Percentiles rank a stretch among this genome's conserved stretches.
Evolutionary conservation across 2,797 vertebrate species (phyloP).

Genomic region (Gouania willdenowi): DNA sequence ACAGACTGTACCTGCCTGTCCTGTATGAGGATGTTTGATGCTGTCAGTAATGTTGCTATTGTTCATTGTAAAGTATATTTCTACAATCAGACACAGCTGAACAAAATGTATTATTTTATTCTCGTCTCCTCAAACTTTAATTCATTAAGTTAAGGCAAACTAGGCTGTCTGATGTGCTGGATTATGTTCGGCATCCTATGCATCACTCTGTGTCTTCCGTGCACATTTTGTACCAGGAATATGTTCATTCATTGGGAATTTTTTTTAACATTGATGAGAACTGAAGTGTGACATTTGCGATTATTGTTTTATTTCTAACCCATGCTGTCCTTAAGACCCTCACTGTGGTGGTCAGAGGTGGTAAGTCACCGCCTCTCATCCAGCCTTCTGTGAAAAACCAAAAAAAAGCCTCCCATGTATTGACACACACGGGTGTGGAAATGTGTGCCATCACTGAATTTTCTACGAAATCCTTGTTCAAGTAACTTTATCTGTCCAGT

Average conservation of each 20-base stretch:
- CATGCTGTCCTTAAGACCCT: too few species aligned
- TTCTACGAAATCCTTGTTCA: constrained; percentile 69
- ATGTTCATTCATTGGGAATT: constrained; percentile 2
- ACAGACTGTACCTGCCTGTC: constrained; percentile 16
- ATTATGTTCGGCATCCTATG: too few species aligned
- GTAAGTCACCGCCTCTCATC: background rate
- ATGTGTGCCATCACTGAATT: constrained; percentile 39
- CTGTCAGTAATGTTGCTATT: too few species aligned
- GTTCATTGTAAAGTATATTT: too few species aligned
- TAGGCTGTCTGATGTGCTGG: too few species aligned
- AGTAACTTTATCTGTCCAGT: constrained; percentile 51
- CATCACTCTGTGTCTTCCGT: too few species aligned
- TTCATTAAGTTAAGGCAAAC: too few species aligned
- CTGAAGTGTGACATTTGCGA: background rate
- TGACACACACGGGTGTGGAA: constrained; percentile 22
- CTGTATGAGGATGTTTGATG: too few species aligned
- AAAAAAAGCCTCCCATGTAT: background rate
- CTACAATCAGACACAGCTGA: too few species aligned
- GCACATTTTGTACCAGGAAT: too few species aligned
- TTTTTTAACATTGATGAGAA: constrained; percentile 1
- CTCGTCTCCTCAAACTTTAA: too few species aligned
- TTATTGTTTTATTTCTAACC: background rate
- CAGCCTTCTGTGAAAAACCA: constrained; percentile 2
- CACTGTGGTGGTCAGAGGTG: background rate
- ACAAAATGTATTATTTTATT: too few species aligned